Evolutionary conservation across 2,797 vertebrate species (phyloP).

Genomic region (Morus bassanus): DNA sequence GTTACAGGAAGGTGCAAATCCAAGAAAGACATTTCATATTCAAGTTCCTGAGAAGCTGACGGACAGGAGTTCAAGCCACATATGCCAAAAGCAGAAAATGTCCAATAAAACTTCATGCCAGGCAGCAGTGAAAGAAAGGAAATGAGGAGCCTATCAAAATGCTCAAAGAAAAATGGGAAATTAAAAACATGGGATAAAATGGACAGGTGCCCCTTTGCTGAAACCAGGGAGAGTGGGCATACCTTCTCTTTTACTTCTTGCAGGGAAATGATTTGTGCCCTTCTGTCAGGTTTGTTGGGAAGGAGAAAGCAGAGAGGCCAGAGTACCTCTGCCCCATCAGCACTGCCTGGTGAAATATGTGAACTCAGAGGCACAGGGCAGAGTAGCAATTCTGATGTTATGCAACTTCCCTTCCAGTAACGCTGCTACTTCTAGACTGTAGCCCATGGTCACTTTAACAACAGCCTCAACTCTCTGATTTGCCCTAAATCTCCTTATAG

Average conservation of each 20-base stretch:
- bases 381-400: not conserved
- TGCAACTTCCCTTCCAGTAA: not conserved
- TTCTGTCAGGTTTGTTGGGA: not conserved
- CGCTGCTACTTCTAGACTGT: not conserved
- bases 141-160: not conserved
- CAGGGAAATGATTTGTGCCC: not conserved
- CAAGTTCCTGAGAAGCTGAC: not conserved
- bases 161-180: not conserved
- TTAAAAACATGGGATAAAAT: not conserved
- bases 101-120: not conserved
- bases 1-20: not conserved
- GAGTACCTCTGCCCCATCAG: not conserved
- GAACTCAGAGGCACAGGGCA: not conserved
- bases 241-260: not conserved
- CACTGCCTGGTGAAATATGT: not conserved
- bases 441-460: not conserved
- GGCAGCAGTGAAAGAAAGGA: not conserved
- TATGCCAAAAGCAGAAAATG: not conserved
- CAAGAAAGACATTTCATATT: not conserved
- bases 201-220: not conserved
- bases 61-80: not conserved
- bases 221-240: not conserved
- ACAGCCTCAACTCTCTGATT: not conserved
- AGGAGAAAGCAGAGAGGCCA: not conserved
- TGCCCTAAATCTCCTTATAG: not conserved